Base-by-base conservation (phyloP, 2,888 invertebrate species). In the Mystacides longicornis region DNA sequence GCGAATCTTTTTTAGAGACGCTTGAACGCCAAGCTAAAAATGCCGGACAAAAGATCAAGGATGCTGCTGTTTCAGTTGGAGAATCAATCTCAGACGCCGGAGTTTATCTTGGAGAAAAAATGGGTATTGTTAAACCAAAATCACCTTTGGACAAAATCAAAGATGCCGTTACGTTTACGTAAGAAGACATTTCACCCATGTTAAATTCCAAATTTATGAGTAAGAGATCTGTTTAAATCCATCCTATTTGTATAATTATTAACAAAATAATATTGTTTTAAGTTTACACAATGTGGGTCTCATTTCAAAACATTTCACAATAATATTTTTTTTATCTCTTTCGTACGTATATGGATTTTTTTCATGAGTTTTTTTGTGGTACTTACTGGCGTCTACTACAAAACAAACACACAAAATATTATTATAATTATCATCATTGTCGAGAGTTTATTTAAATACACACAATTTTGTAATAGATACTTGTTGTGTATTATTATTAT, bases 41-140 rank as follows among this genome's bases (percentile, higher is more conserved):
- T 20, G 53, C 55, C 3, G 60, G 54, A n/a, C 54, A 60, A 52
- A 53, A 49, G 27, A 54, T 58, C 18, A 60, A 57, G 46, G 54
- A 58, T 14, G 60, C 60, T 16, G 57, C 53, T 7, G 51, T 52
- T 11, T 18, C 16, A 7, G 59, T 60, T 14, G 60, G 60, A 20
- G 58, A 60, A 45, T 55, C 58, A 27, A 50, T 60, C 19, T 52
- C 54, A 22, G 60, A 59, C 18, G 58, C 57, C 4, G 59, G 56
- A 14, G 58, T 57, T 16, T 57, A 57, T 27, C 52, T 59, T n/a
- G 60, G 58, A 18, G 58, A 60, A 47, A 60, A 58, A 37, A 56
- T 57, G 11, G 58, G 60, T 7, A 52, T 59, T 18, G 51, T 56
- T 16, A 60, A 60, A 51, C 54, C 56, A 7, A 56, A 56, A 48